Evolutionary conservation across 2,113 vertebrate genomes (phyloP).

Genomic region (Prionailurus viverrinus): DNA sequence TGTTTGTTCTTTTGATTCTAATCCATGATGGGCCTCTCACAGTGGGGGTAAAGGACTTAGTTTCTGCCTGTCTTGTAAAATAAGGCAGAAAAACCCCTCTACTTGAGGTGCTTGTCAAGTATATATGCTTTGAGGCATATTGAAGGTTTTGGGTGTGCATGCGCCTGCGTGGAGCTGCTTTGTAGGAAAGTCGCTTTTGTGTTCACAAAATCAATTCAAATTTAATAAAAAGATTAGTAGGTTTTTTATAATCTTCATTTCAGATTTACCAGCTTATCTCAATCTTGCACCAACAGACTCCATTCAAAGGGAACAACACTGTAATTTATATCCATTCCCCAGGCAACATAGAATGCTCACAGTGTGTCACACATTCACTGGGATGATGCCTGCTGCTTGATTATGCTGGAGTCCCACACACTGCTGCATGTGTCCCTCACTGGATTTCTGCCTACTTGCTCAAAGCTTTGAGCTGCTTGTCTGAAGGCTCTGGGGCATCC

Average conservation of each 20-base stretch:
- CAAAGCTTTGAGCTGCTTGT: neutral
- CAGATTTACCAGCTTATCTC: conserved; percentile 56
- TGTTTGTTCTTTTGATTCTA: conserved; percentile 51
- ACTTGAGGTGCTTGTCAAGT: conserved; percentile 41
- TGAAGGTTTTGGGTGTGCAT: neutral
- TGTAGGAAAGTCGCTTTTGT: neutral
- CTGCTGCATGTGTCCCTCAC: neutral
- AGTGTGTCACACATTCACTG: neutral
- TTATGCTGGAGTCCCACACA: conserved; percentile 23
- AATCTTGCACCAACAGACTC: conserved; percentile 52
- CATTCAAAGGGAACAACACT: conserved; percentile 54
- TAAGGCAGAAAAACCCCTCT: conserved; percentile 29
- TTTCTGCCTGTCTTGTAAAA: conserved; percentile 10
- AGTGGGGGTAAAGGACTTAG: neutral
- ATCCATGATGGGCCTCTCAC: neutral
- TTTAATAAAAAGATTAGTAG: conserved; percentile 81
- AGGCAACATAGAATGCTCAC: neutral
- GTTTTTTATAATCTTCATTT: conserved; percentile 69
- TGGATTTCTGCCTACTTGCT: neutral
- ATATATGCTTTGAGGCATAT: neutral
- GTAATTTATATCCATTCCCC: conserved; percentile 68
- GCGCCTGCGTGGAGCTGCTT: neutral
- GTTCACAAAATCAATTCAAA: conserved; percentile 63
- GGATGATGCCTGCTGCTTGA: neutral
- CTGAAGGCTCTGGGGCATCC: neutral